These are phyloP conservation scores for Cepaea nemoralis DNA, from an alignment of 1,140 invertebrate species.

Conservation along the genomic window DNA sequence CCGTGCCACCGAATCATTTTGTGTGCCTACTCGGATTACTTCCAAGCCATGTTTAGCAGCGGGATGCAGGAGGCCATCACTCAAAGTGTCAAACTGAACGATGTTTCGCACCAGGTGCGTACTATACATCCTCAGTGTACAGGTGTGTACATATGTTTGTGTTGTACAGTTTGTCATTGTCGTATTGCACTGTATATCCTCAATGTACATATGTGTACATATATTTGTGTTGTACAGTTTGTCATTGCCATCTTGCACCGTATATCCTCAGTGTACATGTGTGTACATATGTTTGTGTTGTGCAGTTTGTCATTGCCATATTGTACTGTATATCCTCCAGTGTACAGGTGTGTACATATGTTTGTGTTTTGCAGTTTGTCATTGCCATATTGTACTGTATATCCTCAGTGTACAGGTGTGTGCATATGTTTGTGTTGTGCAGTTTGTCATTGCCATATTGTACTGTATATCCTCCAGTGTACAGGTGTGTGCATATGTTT, in stretches of 20 bases:
- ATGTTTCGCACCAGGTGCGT: slow-evolving; percentile 48
- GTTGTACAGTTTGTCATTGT: neutral
- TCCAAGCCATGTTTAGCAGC: slow-evolving; percentile 59
- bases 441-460: too few species aligned
- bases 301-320: too few species aligned
- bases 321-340: too few species aligned
- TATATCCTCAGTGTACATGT: neutral
- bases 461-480: too few species aligned
- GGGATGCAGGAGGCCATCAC: slow-evolving; percentile 59
- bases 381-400: too few species aligned
- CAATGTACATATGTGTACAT: neutral
- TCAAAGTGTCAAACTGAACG: slow-evolving; percentile 55
- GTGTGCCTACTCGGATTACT: slow-evolving; percentile 55
- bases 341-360: too few species aligned
- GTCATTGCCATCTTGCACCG: too few species aligned
- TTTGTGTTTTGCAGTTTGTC: too few species aligned
- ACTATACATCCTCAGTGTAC: neutral
- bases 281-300: neutral
- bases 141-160: neutral
- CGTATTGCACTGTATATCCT: too few species aligned
- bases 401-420: too few species aligned
- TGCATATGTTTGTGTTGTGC: too few species aligned
- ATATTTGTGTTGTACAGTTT: neutral
- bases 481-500: too few species aligned
- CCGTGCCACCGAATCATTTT: slow-evolving; percentile 57